phyloP scores from a whole-genome alignment of 2,113 vertebrate species.

The Podiceps cristatus region DNA sequence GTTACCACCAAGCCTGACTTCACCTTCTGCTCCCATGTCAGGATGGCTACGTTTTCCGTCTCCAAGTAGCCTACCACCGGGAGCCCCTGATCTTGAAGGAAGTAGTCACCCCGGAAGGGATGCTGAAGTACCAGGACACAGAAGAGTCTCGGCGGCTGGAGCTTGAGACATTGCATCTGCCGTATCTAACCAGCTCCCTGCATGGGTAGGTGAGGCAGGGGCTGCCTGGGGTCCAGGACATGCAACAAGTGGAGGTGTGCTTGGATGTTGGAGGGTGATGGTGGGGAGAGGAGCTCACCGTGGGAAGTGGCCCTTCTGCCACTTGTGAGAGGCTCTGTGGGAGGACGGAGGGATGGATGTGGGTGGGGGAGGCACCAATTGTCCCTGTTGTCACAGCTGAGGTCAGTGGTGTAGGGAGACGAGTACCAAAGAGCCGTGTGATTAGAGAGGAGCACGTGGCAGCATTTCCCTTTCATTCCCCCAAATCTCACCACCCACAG shows the following conservation, averaged over 20 bases:
- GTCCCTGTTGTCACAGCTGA: neutral
- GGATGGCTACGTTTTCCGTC: constrained; percentile 91
- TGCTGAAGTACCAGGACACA: constrained; percentile 87
- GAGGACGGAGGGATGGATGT: neutral
- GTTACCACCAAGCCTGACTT: neutral
- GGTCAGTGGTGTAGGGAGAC: neutral
- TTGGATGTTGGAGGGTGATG: neutral
- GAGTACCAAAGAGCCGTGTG: neutral
- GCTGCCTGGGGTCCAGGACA: rapidly evolving
- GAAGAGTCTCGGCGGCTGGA: constrained; percentile 86
- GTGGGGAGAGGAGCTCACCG: neutral
- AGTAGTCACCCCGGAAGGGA: constrained; percentile 82
- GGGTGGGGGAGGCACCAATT: neutral
- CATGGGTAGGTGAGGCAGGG: constrained; percentile 82
- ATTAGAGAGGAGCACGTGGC: neutral
- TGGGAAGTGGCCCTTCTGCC: neutral
- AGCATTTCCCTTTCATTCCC: neutral
- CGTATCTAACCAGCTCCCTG: constrained; percentile 89
- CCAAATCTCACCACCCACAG: neutral
- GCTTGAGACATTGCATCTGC: constrained; percentile 83
- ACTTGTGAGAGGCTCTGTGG: rapidly evolving
- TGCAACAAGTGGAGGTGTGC: neutral
- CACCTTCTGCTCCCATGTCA: constrained; percentile 25
- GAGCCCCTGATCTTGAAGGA: constrained; percentile 92
- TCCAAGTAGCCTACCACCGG: constrained; percentile 92